These are phyloP conservation scores for Tinamus major DNA, from an alignment of 2,797 vertebrate species.

Conservation along the genomic window DNA sequence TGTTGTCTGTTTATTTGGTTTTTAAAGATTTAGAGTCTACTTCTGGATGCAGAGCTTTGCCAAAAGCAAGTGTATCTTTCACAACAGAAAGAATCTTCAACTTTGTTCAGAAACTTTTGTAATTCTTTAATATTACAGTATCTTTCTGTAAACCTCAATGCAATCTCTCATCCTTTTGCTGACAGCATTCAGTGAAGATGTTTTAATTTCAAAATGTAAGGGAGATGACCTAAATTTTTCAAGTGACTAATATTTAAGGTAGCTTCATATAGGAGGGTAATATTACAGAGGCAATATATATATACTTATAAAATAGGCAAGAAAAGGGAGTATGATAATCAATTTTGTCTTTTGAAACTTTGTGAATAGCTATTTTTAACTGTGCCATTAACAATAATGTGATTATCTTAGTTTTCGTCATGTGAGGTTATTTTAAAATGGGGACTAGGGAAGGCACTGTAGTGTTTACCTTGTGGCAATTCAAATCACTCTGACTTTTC, in stretches of 20 bases:
- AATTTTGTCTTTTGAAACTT: neutral
- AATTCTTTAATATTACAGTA: neutral
- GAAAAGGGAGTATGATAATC: neutral
- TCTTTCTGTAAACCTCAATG: neutral
- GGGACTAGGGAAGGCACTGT: neutral
- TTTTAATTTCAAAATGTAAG: neutral
- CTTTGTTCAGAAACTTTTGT: neutral
- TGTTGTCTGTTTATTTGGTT: constrained; percentile 22
- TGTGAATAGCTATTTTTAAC: neutral
- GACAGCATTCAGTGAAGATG: neutral
- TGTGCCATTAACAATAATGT: neutral
- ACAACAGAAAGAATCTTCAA: neutral
- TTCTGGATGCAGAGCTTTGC: neutral
- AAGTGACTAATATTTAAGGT: neutral
- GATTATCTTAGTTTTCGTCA: neutral
- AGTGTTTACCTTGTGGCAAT: neutral
- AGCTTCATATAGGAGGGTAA: neutral
- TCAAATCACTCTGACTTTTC: neutral
- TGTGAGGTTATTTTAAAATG: neutral
- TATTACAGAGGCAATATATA: neutral
- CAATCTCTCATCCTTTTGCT: neutral
- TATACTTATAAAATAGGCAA: constrained; percentile 4
- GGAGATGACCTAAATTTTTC: constrained; percentile 6
- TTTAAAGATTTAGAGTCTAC: constrained; percentile 16
- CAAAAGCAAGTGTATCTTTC: constrained; percentile 1